Evolutionary conservation across 2,113 vertebrate species (phyloP).

Genomic region (Anhinga anhinga): DNA sequence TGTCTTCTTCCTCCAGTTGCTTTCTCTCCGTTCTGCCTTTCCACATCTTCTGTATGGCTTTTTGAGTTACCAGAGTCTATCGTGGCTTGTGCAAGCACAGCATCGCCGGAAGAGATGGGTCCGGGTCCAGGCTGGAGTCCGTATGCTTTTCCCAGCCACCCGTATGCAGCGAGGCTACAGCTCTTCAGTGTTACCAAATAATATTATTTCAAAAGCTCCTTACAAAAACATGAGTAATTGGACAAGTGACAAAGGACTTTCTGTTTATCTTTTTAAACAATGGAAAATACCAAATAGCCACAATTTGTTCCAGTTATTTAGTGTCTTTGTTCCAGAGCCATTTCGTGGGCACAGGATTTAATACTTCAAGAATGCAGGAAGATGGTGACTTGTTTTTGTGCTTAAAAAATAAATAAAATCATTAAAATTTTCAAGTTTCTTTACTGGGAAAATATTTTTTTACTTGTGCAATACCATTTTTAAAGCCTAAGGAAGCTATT

Average conservation of each 20-base stretch:
- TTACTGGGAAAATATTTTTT: neutral
- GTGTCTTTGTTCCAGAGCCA: constrained; percentile 8
- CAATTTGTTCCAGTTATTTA: constrained; percentile 21
- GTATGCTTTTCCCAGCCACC: neutral
- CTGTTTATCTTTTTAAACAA: constrained; percentile 39
- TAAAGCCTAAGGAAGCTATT: neutral
- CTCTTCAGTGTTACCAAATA: neutral
- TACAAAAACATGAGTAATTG: constrained; percentile 3
- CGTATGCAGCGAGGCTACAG: accelerated
- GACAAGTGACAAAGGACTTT: constrained; percentile 19
- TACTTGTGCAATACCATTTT: neutral
- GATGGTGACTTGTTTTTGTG: neutral
- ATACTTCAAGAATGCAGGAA: neutral
- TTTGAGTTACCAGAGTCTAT: neutral
- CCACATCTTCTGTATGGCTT: neutral
- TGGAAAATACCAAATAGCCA: constrained; percentile 20
- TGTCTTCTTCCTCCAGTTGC: neutral
- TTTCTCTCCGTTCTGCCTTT: neutral
- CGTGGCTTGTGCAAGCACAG: neutral
- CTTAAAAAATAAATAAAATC: neutral
- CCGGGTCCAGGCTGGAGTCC: neutral
- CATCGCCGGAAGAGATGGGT: accelerated
- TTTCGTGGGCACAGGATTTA: neutral
- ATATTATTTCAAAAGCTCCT: constrained; percentile 6
- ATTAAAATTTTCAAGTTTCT: neutral